Evolutionary conservation across 2,888 invertebrate genomes (phyloP), one percentile per base, ranked within the genome.

Genomic region (Eretmocerus hayati): DNA sequence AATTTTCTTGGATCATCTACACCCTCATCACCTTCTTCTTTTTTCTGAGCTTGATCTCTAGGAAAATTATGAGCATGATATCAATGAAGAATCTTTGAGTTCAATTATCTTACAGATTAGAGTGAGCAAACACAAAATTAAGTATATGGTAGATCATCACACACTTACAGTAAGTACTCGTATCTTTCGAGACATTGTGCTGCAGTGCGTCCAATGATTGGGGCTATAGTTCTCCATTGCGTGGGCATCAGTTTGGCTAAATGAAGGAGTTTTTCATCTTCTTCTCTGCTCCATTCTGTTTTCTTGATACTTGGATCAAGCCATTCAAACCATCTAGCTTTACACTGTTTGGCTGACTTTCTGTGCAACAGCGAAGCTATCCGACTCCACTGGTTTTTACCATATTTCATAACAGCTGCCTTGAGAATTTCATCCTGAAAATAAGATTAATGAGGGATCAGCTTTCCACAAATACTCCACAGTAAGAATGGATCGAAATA

Each of bases 401-500:
- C 99, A 88, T 99, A 99, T 87, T 99, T 99, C 99, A 99, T 99
- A 50, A 99, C 99, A 71, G 99, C 99, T 50, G 99, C 99, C 80
- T 99, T 99, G 52, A 99, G 83, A 66, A 99, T 97, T 79, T 99
- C 99, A 95, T 99, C 99, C 96, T 96, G 43, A 46, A 57, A 53
- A 48, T 9, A 26, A 26, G 11, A n/a, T n/a, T n/a, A n/a, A n/a
- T n/a, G n/a, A n/a, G n/a, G n/a, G n/a, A n/a, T n/a, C n/a, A n/a
- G n/a, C n/a, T n/a, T n/a, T n/a, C n/a, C n/a, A n/a, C n/a, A n/a
- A n/a, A n/a, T n/a, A n/a, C n/a, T n/a, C n/a, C n/a, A n/a, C n/a
- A n/a, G n/a, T n/a, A n/a, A n/a, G n/a, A n/a, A n/a, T n/a, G n/a
- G n/a, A n/a, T n/a, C n/a, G n/a, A n/a, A n/a, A n/a, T n/a, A n/a